A percentile compares a stretch with the other conserved stretches of the same genome.
These are phyloP conservation scores for Drosophila erecta DNA, from an alignment of 1,140 invertebrate species.

Conservation along the genomic window DNA sequence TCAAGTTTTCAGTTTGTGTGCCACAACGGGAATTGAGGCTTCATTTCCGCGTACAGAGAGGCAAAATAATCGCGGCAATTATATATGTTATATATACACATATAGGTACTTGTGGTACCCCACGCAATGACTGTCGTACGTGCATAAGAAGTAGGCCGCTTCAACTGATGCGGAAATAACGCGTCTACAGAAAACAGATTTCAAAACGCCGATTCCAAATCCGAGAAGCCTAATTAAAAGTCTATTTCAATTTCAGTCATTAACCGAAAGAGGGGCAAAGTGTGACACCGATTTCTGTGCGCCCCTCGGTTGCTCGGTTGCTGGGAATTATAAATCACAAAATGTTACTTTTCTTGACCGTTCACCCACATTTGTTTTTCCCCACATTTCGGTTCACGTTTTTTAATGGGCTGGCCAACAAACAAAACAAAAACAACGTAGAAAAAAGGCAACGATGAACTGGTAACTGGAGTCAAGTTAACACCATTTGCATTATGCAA, in stretches of 20 bases:
- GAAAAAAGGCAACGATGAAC: constrained; percentile 5
- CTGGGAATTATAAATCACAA: constrained; percentile 39
- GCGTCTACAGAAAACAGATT: constrained; percentile 15
- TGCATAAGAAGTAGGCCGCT: constrained; percentile 43
- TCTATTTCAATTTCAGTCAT: constrained; percentile 62
- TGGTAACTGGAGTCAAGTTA: constrained; percentile 57
- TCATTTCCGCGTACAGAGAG: constrained; percentile 33
- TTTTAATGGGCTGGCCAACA: constrained; percentile 58
- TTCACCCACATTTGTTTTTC: constrained; percentile 59
- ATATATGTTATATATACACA: constrained; percentile 22
- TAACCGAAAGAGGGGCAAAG: constrained; percentile 44
- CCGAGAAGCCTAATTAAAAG: constrained; percentile 64
- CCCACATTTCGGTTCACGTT: constrained; percentile 27
- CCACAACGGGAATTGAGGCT: constrained; percentile 25
- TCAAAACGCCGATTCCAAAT: constrained; percentile 15
- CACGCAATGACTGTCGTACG: constrained; percentile 34
- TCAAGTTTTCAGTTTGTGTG: constrained; percentile 52
- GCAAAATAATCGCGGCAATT: constrained; percentile 40
- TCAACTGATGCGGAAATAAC: constrained; percentile 37
- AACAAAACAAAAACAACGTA: no score
- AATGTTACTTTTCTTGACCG: constrained; percentile 36
- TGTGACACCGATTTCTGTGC: constrained; percentile 40
- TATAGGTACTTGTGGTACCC: constrained; percentile 19
- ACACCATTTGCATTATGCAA: constrained; percentile 69
- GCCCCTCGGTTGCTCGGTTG: not conserved